These are phyloP conservation scores for Numenius phaeopus DNA, from an alignment of 2,797 vertebrate genomes.

Conservation along the genomic window DNA sequence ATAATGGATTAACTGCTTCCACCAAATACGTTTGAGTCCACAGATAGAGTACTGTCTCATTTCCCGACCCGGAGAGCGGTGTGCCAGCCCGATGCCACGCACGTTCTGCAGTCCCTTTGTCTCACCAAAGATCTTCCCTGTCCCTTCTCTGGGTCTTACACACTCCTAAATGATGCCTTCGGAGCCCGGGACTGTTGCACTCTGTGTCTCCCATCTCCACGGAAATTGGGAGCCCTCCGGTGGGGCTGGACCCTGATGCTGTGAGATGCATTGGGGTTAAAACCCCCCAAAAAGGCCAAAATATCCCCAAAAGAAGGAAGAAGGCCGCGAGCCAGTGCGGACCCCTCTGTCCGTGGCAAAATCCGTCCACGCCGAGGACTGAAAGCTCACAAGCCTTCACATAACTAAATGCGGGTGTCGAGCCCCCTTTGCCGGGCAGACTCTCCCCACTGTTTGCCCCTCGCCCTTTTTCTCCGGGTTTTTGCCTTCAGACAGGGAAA, in stretches of 20 bases:
- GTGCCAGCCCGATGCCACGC: too few species aligned
- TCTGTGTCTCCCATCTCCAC: neutral
- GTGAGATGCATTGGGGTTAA: fast-evolving
- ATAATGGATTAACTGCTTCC: too few species aligned
- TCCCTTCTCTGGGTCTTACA: neutral
- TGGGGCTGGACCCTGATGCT: fast-evolving
- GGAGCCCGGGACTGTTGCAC: fast-evolving
- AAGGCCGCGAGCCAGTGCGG: fast-evolving
- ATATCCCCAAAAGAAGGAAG: too few species aligned
- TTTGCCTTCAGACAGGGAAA: slow-evolving; percentile 56
- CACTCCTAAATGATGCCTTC: neutral
- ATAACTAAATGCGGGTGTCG: too few species aligned
- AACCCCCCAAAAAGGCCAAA: neutral
- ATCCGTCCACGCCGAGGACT: too few species aligned
- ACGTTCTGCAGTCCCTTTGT: neutral
- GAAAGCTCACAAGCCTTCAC: too few species aligned
- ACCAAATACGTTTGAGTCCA: too few species aligned
- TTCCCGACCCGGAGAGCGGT: too few species aligned
- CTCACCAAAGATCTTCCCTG: neutral
- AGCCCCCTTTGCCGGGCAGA: neutral
- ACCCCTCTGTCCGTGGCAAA: fast-evolving
- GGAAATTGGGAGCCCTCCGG: fast-evolving
- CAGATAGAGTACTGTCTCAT: too few species aligned
- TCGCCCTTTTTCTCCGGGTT: slow-evolving; percentile 49
- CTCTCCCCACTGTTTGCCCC: neutral